These are phyloP conservation scores for Schizopygopsis pylzovi DNA, from an alignment of 2,797 vertebrate genomes.

Conservation along the genomic window DNA sequence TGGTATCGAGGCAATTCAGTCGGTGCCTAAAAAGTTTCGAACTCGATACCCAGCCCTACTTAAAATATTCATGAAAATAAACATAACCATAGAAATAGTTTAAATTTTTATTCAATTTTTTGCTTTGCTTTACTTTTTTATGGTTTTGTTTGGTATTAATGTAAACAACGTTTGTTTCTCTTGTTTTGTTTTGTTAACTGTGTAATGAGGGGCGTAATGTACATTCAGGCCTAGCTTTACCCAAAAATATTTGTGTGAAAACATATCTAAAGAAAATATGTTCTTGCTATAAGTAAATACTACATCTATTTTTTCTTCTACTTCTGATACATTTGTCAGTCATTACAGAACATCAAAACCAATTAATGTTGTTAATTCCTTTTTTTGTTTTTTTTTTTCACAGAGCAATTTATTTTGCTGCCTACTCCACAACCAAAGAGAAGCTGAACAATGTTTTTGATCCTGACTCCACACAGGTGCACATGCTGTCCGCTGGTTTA, in stretches of 20 bases:
- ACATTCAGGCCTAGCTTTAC: neutral
- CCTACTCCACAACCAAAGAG: conserved; percentile 97
- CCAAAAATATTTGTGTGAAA: neutral
- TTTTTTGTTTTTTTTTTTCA: conserved; percentile 55
- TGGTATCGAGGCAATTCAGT: too few relatives aligned
- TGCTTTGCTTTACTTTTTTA: too few relatives aligned
- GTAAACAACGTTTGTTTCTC: neutral
- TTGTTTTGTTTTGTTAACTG: neutral
- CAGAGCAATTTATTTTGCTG: conserved; percentile 99
- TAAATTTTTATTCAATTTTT: too few relatives aligned
- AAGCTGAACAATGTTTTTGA: conserved; percentile 90
- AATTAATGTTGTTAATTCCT: conserved; percentile 12
- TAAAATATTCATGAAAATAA: neutral
- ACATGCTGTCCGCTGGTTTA: conserved; percentile 96
- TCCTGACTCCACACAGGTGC: conserved; percentile 94
- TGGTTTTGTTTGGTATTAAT: too few relatives aligned
- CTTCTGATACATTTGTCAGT: neutral
- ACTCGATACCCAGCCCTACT: too few relatives aligned
- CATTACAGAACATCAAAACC: neutral
- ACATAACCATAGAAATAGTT: neutral
- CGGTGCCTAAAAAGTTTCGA: too few relatives aligned
- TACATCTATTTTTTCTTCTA: neutral
- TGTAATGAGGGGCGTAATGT: neutral
- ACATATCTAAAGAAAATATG: neutral
- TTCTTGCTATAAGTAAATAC: neutral